Base-by-base conservation (phyloP, 2,797 vertebrate species). In the Amazonetta brasiliensis region DNA sequence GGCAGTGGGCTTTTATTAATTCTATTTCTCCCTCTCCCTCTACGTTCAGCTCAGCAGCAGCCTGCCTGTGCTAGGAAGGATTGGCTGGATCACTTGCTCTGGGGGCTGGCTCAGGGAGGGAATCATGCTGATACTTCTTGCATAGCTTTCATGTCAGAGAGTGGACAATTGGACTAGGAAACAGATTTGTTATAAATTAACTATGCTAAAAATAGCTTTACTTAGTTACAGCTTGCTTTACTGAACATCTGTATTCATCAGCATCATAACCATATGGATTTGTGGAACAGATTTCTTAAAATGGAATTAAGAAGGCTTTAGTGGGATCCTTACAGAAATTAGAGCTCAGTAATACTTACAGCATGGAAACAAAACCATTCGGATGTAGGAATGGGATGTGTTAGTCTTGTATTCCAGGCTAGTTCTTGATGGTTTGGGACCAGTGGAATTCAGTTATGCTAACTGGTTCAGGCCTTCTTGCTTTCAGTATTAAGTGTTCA, bases 321-420 rank as follows among this genome's bases (percentile, higher is more conserved):
- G 13, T 41, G 81, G 33, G 74, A 66, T 81, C 37, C 11, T 7
- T 58, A 22, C 7, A 8, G 30, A 77, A 93, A 68, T 63, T 68
- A 79, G 77, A 72, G 55, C 60, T 83, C 20, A 8, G n/a, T 43
- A 26, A 16, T 77, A 58, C 16, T 72, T 11, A 21, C 52, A 59
- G 22, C 1, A 1, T 39, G 25, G 20, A 1, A 81, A 44, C 62
- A 54, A 56, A 41, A 62, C 0, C 4, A 4, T 75, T 84, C 9
- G 46, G 58, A 39, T 54, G 17, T 31, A 74, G 56, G 21, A 75
- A 39, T 3, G 39, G 19, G 23, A 41, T 33, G 15, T 68, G 74
- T 39, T 31, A 71, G 28, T 12, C 44, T 48, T n/a, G 11, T 30
- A 21, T 14, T 54, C 9, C 46, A 60, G 25, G 8, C 21, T 28